phyloP scores from a whole-genome alignment of 92 coral and sea anemone species.

The Plumapathes pennacea region DNA sequence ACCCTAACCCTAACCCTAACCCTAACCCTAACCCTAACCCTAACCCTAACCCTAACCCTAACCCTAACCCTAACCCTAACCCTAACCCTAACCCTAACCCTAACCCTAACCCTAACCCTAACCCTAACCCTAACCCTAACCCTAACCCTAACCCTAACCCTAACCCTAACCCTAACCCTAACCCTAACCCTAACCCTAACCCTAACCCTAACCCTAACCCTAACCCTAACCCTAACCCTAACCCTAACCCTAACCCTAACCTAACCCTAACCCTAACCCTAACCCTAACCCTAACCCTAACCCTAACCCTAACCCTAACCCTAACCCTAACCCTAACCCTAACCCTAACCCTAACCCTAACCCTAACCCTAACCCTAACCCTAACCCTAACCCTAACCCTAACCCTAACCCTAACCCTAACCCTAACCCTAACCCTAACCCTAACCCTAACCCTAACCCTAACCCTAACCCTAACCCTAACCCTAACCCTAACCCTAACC shows the following conservation, averaged over 20 bases:
- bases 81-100: slow-evolving; percentile 32
- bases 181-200: slow-evolving; percentile 39
- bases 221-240: slow-evolving; percentile 44
- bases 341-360: slow-evolving; percentile 25
- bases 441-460: slow-evolving; percentile 47
- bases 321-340: slow-evolving; percentile 22
- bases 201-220: slow-evolving; percentile 42
- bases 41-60: slow-evolving; percentile 20
- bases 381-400: slow-evolving; percentile 27
- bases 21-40: slow-evolving; percentile 24
- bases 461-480: slow-evolving; percentile 28
- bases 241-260: slow-evolving; percentile 44
- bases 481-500: slow-evolving; percentile 31
- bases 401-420: slow-evolving; percentile 30
- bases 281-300: slow-evolving; percentile 12
- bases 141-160: slow-evolving; percentile 44
- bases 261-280: slow-evolving; percentile 37
- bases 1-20: slow-evolving; percentile 21
- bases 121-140: slow-evolving; percentile 50
- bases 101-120: slow-evolving; percentile 41
- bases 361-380: slow-evolving; percentile 28
- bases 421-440: slow-evolving; percentile 40
- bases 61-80: slow-evolving; percentile 18
- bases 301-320: slow-evolving; percentile 17
- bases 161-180: slow-evolving; percentile 37